Base-by-base conservation (phyloP, 2,888 invertebrate species). In the Amphipoea lucens region DNA sequence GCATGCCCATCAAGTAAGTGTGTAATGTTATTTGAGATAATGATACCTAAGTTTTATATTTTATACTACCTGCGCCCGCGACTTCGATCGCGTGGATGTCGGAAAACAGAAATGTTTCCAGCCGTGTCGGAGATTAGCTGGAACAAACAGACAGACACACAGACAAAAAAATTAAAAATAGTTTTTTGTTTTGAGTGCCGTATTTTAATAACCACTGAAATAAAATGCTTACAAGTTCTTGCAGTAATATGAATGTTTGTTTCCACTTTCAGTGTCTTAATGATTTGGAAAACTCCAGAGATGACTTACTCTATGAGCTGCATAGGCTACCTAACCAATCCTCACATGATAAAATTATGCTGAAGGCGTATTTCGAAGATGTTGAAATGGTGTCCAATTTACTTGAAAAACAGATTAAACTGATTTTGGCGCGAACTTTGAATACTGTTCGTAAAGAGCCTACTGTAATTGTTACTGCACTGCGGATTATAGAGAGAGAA, bases 401-500 rank as follows among this genome's bases (percentile, higher is more conserved):
- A 12, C 96, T 99, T 86, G 99, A 99, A 90, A 99, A 99, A 92
- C 99, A 99, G 93, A 97, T 99, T 69, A 98, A 98, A 93, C 97
- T 99, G 69, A 98, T 99, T 83, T 94, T 99, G 75, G 98, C 98
- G 81, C 97, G 99, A 81, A 99, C 99, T 1, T 96, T 99, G 70
- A 99, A 99, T 92, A 99, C 99, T 3, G 99, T 99, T 0, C 97
- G 99, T 42, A 99, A 99, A 93, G 99, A 99, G 92, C 99, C 99
- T 0, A 99, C 99, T 0, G 98, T 99, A 14, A 99, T 99, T 88
- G 99, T 99, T 0, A 99, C 99, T 12, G 99, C 99, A 0, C 95
- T 99, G 62, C 97, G 99, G 87, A 99, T 99, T 77, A 99, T 99
- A 90, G 99, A 99, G 94, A 97, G 99, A 76, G 99, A 99, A 94